Conservation (phyloP, 2,113 vertebrate genomes). For the Nothocercus julius region DNA sequence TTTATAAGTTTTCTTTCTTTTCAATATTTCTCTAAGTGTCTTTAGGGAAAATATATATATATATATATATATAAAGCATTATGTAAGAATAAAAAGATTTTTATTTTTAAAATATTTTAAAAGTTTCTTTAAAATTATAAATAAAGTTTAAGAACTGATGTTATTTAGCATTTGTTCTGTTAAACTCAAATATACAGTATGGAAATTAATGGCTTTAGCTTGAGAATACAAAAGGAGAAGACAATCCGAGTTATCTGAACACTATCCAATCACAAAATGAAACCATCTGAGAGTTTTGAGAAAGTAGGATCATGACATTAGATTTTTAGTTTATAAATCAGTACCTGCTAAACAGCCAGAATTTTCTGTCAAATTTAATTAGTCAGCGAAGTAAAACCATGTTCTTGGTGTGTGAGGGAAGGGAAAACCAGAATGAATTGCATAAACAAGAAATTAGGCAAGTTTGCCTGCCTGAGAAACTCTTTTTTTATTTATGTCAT, state of each 20-base stretch:
- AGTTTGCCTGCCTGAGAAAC: neutral
- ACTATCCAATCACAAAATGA: neutral
- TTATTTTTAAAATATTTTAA: neutral
- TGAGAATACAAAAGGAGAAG: neutral
- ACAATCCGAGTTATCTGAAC: neutral
- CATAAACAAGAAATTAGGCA: neutral
- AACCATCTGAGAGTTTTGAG: neutral
- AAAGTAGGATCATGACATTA: neutral
- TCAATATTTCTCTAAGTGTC: neutral
- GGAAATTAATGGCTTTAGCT: neutral
- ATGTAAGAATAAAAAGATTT: neutral
- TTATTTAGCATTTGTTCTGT: neutral
- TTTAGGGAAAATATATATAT: neutral
- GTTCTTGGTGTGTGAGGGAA: neutral
- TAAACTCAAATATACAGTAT: neutral
- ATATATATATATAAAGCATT: neutral
- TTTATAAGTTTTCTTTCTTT: neutral
- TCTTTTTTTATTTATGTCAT: neutral
- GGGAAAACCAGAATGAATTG: neutral
- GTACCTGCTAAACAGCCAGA: neutral
- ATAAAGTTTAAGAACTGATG: neutral
- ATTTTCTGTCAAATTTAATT: neutral
- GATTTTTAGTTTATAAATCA: neutral
- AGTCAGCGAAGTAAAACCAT: neutral
- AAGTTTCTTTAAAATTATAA: neutral